These are phyloP conservation scores for Apamea monoglypha DNA, from an alignment of 2,888 invertebrate genomes.

Conservation along the genomic window DNA sequence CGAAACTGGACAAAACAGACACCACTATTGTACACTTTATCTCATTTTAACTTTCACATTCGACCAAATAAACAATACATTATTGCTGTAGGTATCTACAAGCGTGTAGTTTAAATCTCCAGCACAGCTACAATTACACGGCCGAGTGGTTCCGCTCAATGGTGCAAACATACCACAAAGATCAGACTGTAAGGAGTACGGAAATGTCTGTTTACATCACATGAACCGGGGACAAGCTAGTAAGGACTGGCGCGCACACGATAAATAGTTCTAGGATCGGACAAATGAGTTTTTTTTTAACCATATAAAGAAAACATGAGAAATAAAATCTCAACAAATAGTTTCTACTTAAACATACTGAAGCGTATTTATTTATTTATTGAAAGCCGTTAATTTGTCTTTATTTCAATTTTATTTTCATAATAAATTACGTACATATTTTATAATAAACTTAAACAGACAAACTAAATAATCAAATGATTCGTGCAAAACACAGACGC, in stretches of 20 bases:
- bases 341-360: not conserved
- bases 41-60: constrained; percentile 21
- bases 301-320: not conserved
- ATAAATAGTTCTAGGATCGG: not conserved
- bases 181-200: constrained; percentile 67
- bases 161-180: constrained; percentile 68
- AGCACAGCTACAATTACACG: constrained; percentile 64
- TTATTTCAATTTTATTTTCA: too few relatives aligned
- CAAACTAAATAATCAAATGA: not conserved
- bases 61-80: constrained; percentile 44
- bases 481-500: not conserved
- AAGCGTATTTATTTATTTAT: not conserved
- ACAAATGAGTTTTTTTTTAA: too few relatives aligned
- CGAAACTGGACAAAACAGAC: not conserved
- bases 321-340: not conserved
- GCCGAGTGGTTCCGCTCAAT: constrained; percentile 57
- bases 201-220: constrained; percentile 72
- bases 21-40: constrained; percentile 1
- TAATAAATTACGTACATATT: too few relatives aligned
- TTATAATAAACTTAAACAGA: too few relatives aligned
- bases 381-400: too few relatives aligned
- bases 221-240: constrained; percentile 60
- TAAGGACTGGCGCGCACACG: constrained; percentile 36
- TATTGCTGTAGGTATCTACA: constrained; percentile 23
- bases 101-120: constrained; percentile 56